Conservation (phyloP, 2,113 vertebrate genomes). For the Platycercus adscitus region DNA sequence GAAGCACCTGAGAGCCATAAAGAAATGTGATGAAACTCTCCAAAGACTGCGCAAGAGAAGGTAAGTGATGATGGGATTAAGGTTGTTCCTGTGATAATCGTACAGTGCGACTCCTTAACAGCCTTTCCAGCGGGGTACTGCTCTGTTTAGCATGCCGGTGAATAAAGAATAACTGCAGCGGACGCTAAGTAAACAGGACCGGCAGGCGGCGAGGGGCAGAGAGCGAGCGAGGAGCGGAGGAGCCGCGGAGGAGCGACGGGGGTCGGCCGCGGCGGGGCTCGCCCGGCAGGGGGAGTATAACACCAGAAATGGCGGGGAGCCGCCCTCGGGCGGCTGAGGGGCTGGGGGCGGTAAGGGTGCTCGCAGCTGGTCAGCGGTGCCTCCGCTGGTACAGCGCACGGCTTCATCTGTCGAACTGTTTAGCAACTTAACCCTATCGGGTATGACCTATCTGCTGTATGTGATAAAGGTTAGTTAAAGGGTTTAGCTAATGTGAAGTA, state of each 20-base stretch:
- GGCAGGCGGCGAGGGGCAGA: accelerated
- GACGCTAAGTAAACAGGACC: accelerated
- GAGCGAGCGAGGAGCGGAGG: background rate
- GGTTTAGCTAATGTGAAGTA: background rate
- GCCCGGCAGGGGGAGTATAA: conserved; percentile 76
- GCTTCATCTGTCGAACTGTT: background rate
- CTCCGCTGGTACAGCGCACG: background rate
- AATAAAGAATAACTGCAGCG: accelerated
- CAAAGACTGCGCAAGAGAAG: background rate
- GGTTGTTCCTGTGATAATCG: background rate
- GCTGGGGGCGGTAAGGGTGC: background rate
- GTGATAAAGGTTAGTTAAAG: background rate
- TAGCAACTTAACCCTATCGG: background rate
- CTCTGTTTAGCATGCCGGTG: accelerated
- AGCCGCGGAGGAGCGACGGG: no score
- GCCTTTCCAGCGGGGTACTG: background rate
- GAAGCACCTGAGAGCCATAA: background rate
- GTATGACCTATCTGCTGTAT: accelerated
- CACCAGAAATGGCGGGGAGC: conserved; percentile 49
- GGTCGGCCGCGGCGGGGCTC: background rate
- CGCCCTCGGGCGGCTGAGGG: background rate
- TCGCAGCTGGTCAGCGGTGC: accelerated
- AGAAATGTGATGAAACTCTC: background rate
- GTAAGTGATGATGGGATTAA: background rate
- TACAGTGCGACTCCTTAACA: accelerated